Conservation (phyloP, 1,140 invertebrate genomes). For the Diabrotica virgifera region DNA sequence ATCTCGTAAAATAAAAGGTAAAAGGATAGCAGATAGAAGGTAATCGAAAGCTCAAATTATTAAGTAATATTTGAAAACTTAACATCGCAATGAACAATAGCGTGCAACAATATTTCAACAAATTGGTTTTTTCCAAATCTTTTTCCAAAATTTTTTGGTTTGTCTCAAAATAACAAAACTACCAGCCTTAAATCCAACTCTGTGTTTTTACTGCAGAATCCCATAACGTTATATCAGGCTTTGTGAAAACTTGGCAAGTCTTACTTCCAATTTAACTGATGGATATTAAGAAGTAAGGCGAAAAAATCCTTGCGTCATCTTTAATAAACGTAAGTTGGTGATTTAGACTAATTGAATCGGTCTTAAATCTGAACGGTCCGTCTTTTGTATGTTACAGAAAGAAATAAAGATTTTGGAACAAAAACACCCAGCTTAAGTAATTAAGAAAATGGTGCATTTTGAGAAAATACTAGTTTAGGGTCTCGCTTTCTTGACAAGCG, state of each 20-base stretch:
- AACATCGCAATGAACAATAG: no score
- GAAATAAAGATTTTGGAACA: background rate
- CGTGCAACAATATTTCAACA: no score
- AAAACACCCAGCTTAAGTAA: background rate
- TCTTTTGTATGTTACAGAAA: background rate
- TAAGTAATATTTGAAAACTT: no score
- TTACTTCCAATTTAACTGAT: background rate
- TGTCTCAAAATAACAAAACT: no score
- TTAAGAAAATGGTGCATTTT: background rate
- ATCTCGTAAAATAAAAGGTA: no score
- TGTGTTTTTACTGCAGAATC: background rate
- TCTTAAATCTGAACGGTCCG: background rate
- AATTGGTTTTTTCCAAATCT: no score
- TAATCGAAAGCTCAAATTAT: no score
- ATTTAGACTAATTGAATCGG: conserved; percentile 3
- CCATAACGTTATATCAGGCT: background rate
- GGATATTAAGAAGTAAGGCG: background rate
- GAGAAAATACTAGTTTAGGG: no score
- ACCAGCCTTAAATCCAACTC: background rate
- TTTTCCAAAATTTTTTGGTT: no score
- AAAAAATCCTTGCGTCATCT: background rate
- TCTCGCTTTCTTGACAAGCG: no score
- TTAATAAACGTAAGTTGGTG: conserved; percentile 2
- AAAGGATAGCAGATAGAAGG: no score
- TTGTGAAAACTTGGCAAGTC: background rate